Base-by-base conservation (phyloP, 2,888 invertebrate species). In the Dicyrtomina minuta region DNA sequence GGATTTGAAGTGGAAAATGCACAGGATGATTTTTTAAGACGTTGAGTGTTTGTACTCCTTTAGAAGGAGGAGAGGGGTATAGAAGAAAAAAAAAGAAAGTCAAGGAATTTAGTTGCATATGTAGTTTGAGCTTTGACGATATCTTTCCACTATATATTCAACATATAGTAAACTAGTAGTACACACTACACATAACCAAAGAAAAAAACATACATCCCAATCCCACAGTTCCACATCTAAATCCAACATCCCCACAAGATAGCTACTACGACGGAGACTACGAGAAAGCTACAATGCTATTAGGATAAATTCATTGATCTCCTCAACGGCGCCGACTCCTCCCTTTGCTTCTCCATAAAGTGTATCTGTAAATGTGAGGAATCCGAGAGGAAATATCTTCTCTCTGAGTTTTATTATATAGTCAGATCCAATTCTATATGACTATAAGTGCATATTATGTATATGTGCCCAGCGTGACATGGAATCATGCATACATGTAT, bases 261-360 rank as follows among this genome's bases (percentile, higher is more conserved):
- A n/a, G n/a, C n/a, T n/a, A n/a, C n/a, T n/a, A 15, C 46, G 13
- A 46, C n/a, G 17, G 46, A 46, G 8, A 41, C 43, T 10, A 13
- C 8, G 43, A 41, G n/a, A 55, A 24, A 8, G 3, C 55, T 12
- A n/a, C 15, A n/a, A 33, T n/a, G 17, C 49, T n/a, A 49, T 49
- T 49, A 49, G 17, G 49, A 49, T 2, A 49, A 49, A 49, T 56
- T 27, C 56, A 56, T 56, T 56, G 56, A 56, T 56, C 56, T 33
- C 33, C 3, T 27, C 20, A 1, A 56, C 2, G 33, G n/a, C 33
- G 56, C 33, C n/a, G 27, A 56, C 33, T 33, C 27, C 33, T 15
- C 3, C 4, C 15, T n/a, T n/a, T 56, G 26, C 24, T n/a, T 22
- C 27, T 4, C 5, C 27, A 20, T 56, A 33, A 27, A 4, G 33